These are phyloP conservation scores for Spinus pinus DNA, from an alignment of 2,797 vertebrate species.

Conservation along the genomic window DNA sequence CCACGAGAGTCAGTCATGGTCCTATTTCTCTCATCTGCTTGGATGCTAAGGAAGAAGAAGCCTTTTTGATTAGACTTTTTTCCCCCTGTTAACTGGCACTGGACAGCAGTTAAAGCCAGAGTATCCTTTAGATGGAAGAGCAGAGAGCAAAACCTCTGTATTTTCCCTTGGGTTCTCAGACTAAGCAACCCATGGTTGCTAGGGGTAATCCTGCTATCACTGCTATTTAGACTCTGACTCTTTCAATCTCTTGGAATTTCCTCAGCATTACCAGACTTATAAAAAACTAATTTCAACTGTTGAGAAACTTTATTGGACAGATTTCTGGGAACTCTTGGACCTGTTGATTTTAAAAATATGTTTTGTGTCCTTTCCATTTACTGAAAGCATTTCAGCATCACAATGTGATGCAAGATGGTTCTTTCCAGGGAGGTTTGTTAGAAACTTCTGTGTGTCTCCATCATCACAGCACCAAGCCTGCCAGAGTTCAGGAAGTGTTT, in stretches of 20 bases:
- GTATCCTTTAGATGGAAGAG: background rate
- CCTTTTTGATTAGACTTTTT: background rate
- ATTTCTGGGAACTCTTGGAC: background rate
- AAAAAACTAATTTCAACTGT: background rate
- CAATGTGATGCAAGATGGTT: background rate
- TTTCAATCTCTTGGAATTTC: slow-evolving; percentile 24
- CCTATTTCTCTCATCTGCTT: background rate
- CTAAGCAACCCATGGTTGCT: background rate
- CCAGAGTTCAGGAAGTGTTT: background rate
- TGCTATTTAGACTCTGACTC: background rate
- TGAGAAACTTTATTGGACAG: background rate
- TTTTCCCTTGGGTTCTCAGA: background rate
- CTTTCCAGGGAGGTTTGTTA: background rate
- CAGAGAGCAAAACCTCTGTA: background rate
- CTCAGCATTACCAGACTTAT: background rate
- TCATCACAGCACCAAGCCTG: background rate
- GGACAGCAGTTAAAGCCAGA: background rate
- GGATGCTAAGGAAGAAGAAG: background rate
- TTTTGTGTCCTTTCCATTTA: background rate
- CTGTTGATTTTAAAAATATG: background rate
- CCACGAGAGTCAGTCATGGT: background rate
- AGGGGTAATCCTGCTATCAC: background rate
- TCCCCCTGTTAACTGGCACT: background rate
- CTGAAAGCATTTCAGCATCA: background rate
- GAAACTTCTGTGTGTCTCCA: background rate